These are phyloP conservation scores for Aphrocallistes beatrix DNA, from an alignment of 37 sponge, comb jelly and placozoan genomes.

Conservation along the genomic window DNA sequence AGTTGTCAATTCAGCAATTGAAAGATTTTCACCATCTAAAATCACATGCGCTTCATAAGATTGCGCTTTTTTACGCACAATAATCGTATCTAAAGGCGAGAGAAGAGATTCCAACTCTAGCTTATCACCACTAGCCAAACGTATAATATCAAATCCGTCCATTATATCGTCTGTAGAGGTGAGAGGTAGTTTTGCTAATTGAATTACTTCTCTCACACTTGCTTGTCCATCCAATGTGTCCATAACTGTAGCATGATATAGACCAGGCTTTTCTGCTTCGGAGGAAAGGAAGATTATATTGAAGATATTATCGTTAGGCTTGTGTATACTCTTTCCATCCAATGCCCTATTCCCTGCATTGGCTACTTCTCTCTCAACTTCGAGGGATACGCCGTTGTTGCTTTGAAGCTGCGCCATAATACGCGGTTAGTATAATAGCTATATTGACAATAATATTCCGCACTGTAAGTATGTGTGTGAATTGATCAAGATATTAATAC, in stretches of 20 bases:
- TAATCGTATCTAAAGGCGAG: neutral
- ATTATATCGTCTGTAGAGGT: neutral
- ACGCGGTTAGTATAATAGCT: too few species aligned
- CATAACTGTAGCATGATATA: neutral
- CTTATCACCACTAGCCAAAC: neutral
- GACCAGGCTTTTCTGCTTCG: neutral
- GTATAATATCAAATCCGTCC: neutral
- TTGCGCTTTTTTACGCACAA: neutral
- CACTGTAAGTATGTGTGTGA: too few species aligned
- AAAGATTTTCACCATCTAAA: neutral
- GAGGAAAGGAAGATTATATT: neutral
- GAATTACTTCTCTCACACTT: neutral
- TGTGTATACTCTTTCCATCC: neutral
- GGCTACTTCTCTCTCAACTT: too few species aligned
- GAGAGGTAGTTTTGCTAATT: neutral
- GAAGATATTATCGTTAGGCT: neutral
- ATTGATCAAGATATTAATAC: too few species aligned
- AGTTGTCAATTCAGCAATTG: neutral
- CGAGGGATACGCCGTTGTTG: too few species aligned
- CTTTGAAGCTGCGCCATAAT: too few species aligned
- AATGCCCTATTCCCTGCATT: too few species aligned
- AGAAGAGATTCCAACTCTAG: neutral
- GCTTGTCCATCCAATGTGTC: neutral
- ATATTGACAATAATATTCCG: too few species aligned
- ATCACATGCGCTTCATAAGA: neutral